A percentile compares a stretch with the other conserved stretches of the same genome.
Conservation (phyloP, 2,797 vertebrate species). For the Prionace glauca region DNA sequence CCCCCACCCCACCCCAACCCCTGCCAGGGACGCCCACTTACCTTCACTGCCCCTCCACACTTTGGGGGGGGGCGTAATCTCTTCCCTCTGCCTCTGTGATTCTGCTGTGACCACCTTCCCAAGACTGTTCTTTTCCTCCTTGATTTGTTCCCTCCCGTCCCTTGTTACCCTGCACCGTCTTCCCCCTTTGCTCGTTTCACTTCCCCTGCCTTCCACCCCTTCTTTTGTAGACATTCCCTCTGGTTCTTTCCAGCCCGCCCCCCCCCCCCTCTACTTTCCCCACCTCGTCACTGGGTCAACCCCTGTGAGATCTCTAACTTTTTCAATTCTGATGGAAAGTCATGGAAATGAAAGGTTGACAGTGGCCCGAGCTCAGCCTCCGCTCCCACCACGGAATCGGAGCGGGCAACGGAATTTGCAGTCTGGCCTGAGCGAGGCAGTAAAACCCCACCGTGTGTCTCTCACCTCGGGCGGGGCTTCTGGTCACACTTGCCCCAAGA, state of each 20-base stretch:
- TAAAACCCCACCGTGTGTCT: no score
- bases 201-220: background rate
- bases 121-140: background rate
- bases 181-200: background rate
- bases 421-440: no score
- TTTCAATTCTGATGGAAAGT: background rate
- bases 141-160: background rate
- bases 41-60: no score
- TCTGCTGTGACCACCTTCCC: background rate
- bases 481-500: no score
- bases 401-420: no score
- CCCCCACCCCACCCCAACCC: no score
- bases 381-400: no score
- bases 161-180: background rate
- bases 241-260: background rate
- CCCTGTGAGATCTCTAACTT: background rate
- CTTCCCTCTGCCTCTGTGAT: background rate
- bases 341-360: background rate
- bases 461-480: no score
- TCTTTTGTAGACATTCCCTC: background rate
- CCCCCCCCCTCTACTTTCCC: background rate
- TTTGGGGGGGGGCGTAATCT: no score
- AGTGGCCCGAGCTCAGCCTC: no score
- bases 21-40: background rate
- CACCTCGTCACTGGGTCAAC: background rate